These are phyloP conservation scores for Penaeus indicus DNA, from an alignment of 1,140 invertebrate genomes.

Conservation along the genomic window DNA sequence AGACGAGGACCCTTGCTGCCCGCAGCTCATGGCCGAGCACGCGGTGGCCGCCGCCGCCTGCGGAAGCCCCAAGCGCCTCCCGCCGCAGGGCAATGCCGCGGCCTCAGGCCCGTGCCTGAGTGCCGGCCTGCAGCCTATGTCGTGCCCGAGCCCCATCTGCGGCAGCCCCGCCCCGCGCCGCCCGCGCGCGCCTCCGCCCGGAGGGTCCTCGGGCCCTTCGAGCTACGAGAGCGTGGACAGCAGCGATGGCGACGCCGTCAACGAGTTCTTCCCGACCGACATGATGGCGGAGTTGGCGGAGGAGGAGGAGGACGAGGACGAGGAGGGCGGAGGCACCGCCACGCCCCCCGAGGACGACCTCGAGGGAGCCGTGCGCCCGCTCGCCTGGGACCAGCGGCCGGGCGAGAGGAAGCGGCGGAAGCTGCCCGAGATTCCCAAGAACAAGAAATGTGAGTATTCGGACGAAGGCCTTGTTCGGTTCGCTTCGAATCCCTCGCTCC, in stretches of 20 bases:
- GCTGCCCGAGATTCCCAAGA: constrained; percentile 56
- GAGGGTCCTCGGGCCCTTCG: constrained; percentile 36
- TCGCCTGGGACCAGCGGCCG: constrained; percentile 33
- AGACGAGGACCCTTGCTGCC: constrained; percentile 48
- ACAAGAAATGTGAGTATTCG: constrained; percentile 57
- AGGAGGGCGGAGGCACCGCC: neutral
- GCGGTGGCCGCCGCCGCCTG: constrained; percentile 1
- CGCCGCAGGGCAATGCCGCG: neutral
- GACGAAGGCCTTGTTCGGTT: no score
- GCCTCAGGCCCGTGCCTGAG: neutral
- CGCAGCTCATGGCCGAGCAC: constrained; percentile 40
- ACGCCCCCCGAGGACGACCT: constrained; percentile 36
- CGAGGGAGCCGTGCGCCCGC: constrained; percentile 1
- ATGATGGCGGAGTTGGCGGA: constrained; percentile 23
- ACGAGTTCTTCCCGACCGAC: neutral
- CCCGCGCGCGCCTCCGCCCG: neutral
- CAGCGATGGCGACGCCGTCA: neutral
- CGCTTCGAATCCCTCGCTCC: no score
- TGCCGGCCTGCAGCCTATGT: constrained; percentile 29
- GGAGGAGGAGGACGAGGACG: constrained; percentile 33
- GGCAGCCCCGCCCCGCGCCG: constrained; percentile 41
- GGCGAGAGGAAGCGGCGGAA: constrained; percentile 53
- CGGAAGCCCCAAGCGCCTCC: neutral
- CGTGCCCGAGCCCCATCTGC: constrained; percentile 41
- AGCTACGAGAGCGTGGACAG: constrained; percentile 44